Evolutionary conservation across 2,797 vertebrate species (phyloP).

Genomic region (Cyclura pinguis): DNA sequence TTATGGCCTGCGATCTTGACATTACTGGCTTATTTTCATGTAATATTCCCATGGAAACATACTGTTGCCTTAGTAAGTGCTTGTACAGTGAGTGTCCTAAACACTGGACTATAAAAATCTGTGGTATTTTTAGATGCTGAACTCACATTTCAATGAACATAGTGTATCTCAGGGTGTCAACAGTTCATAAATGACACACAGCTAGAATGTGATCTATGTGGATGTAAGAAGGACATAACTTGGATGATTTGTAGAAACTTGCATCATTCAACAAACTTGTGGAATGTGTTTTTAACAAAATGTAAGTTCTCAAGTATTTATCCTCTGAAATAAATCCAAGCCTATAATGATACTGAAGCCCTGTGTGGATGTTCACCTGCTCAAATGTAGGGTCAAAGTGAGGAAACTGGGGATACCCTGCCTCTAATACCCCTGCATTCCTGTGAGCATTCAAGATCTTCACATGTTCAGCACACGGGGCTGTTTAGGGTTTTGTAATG

Average conservation of each 20-base stretch:
- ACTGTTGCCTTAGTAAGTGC: conserved; percentile 43
- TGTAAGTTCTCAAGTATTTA: not conserved
- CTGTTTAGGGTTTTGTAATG: too few species aligned
- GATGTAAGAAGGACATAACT: conserved; percentile 39
- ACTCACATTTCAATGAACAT: conserved; percentile 67
- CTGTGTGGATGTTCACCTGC: not conserved
- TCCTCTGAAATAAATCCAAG: not conserved
- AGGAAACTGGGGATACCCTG: not conserved
- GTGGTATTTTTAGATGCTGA: conserved; percentile 78
- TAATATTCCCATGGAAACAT: conserved; percentile 57
- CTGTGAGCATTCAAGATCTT: not conserved
- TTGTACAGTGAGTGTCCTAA: conserved; percentile 47
- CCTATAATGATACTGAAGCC: not conserved
- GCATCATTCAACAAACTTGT: conserved; percentile 29
- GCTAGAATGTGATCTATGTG: conserved; percentile 32
- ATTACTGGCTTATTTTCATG: not conserved
- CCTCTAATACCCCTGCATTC: not conserved
- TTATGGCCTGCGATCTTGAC: not conserved
- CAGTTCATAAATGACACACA: conserved; percentile 51
- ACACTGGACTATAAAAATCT: conserved; percentile 57
- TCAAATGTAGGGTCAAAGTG: not conserved
- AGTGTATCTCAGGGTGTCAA: conserved; percentile 61
- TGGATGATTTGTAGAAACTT: conserved; percentile 42
- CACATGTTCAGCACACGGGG: not conserved
- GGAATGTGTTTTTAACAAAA: conserved; percentile 13